Base-by-base conservation (phyloP, 2,888 invertebrate genomes). In the Ceriagrion tenellum region DNA sequence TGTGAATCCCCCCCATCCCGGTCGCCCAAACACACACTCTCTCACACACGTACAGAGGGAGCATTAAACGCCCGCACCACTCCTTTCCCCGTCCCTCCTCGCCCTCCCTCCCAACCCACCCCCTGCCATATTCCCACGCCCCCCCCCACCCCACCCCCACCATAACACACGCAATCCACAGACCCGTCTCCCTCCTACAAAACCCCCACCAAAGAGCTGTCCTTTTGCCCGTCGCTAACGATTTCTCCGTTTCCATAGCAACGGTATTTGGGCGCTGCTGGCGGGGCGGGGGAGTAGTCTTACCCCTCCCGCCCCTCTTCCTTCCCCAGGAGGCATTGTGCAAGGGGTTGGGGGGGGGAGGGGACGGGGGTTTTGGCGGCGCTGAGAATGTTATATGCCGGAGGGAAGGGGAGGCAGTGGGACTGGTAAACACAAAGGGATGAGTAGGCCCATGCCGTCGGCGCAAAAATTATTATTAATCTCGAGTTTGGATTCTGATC, bases 221-320 rank as follows among this genome's bases (percentile, higher is more conserved):
- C 63, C 95, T 88, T 69, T 95, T 93, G 93, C 93, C 69, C 95
- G 59, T 95, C 95, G 95, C 95, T 95, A 95, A 95, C 95, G 95
- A 95, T 95, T 96, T 96, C 96, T 96, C 96, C 59, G 93, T 93
- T 74, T 69, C 93, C 93, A 93, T 93, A 74, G 93, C 93, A 93
- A 93, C 93, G 93, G 74, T 74, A 74, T 74, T 74, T 93, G 93
- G 93, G 69, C 74, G 63, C 59, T 91, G 91, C 23, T 40, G 47
- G 88, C 40, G 88, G 23, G 8, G 91, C 20, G n/a, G 23, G 40
- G 93, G 93, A 30, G 59, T 91, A 13, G 20, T 95, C 95, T 95
- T 0, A 8, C 23, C 20, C 23, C 20, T 20, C 26, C n/a, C n/a
- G 4, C 69, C 26, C 47, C 18, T 35, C 81, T 69, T 26, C 69